Evolutionary conservation across 2,797 vertebrate genomes (phyloP).

Genomic region (Brotula barbata): DNA sequence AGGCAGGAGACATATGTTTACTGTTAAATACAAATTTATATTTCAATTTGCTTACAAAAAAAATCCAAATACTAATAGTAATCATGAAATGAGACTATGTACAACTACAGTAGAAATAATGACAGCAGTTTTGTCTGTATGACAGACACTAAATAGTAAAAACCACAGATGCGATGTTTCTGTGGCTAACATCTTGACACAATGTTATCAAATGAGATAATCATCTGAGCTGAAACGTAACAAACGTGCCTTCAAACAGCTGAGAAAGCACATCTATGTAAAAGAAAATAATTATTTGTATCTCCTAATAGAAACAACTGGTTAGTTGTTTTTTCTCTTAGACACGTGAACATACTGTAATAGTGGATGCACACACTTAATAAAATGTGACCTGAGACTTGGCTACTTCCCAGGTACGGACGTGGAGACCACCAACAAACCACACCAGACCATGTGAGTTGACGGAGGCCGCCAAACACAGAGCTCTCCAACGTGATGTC

Average conservation of each 20-base stretch:
- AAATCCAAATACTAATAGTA: conserved; percentile 25
- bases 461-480: too few relatives aligned
- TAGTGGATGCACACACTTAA: too few relatives aligned
- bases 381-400: too few relatives aligned
- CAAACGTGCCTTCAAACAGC: not conserved
- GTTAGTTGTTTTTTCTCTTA: too few relatives aligned
- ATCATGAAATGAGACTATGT: conserved; percentile 46
- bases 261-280: not conserved
- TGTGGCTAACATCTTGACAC: not conserved
- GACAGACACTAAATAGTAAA: conserved; percentile 44
- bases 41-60: conserved; percentile 18
- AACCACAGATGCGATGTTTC: not conserved
- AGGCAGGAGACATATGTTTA: not conserved
- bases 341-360: too few relatives aligned
- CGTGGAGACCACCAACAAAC: too few relatives aligned
- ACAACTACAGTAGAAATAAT: conserved; percentile 39
- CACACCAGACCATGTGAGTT: too few relatives aligned
- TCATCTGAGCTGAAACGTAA: not conserved
- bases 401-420: too few relatives aligned
- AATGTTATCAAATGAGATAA: not conserved
- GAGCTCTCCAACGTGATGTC: too few relatives aligned
- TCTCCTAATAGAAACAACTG: not conserved
- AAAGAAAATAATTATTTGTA: not conserved
- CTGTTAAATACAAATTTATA: conserved; percentile 53
- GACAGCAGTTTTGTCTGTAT: conserved; percentile 40